Percentiles rank a stretch among this genome's conserved stretches.
Conservation (phyloP, 2,797 vertebrate species). For the Clarias platycephalus region DNA sequence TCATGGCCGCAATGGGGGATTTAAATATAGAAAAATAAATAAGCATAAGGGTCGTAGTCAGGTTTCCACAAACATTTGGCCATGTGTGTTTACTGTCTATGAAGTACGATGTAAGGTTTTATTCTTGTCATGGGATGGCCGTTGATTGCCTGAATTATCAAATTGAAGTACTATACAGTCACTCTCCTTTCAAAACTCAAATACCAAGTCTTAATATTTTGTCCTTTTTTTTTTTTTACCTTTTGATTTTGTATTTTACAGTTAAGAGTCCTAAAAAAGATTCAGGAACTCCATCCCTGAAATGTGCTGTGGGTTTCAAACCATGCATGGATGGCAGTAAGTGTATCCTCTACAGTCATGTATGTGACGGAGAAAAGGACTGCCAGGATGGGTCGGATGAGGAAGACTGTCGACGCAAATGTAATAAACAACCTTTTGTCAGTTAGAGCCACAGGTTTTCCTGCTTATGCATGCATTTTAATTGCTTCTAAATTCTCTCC, state of each 20-base stretch:
- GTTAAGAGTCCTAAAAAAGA: neutral
- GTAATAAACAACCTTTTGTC: neutral
- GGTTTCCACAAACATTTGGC: neutral
- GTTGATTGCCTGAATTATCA: neutral
- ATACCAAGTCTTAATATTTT: neutral
- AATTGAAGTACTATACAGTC: neutral
- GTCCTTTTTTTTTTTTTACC: neutral
- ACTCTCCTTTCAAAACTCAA: neutral
- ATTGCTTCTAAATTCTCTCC: neutral
- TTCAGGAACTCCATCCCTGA: slow-evolving; percentile 51
- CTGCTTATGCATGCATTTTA: neutral
- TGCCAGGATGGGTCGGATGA: slow-evolving; percentile 83
- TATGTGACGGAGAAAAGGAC: slow-evolving; percentile 86
- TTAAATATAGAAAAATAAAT: neutral
- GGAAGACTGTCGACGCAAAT: neutral
- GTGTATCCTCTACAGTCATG: slow-evolving; percentile 76
- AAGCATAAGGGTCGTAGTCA: neutral
- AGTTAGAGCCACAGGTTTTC: slow-evolving; percentile 60
- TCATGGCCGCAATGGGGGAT: neutral
- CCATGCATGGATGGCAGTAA: slow-evolving; percentile 74
- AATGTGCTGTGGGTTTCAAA: slow-evolving; percentile 69
- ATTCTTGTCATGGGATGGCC: neutral
- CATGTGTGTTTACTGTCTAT: too few relatives aligned
- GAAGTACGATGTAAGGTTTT: neutral
- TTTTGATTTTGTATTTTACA: neutral